Evolutionary conservation across 1,140 invertebrate genomes (phyloP).

Genomic region (Pachyrhynchus sulphureomaculatus): DNA sequence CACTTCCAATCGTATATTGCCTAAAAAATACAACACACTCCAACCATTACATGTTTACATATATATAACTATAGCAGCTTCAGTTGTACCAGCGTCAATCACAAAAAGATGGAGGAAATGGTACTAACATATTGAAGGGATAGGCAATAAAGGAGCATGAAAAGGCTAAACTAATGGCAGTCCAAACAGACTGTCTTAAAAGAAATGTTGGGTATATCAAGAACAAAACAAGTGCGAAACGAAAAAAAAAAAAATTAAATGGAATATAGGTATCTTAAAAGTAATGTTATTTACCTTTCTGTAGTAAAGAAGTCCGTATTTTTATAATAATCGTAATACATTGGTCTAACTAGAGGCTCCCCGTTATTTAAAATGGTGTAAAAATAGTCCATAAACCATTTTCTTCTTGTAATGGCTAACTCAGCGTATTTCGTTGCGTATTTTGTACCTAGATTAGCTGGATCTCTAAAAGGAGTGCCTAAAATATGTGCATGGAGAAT

Average conservation of each 20-base stretch:
- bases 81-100: no score
- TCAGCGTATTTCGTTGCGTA: slow-evolving; percentile 8
- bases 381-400: slow-evolving; percentile 38
- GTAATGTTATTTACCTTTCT: slow-evolving; percentile 20
- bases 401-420: slow-evolving; percentile 18
- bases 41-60: no score
- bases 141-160: no score
- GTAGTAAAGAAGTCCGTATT: slow-evolving; percentile 40
- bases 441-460: slow-evolving; percentile 29
- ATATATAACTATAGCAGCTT: no score
- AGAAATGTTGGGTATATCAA: no score
- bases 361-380: slow-evolving; percentile 39
- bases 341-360: slow-evolving; percentile 46
- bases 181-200: no score
- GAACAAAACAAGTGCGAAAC: no score
- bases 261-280: no score
- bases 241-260: no score
- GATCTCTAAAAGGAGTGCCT: slow-evolving; percentile 37
- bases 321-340: slow-evolving; percentile 49
- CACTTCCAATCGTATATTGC: slow-evolving; percentile 48
- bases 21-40: slow-evolving; percentile 31
- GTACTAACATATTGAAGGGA: no score
- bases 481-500: neutral
- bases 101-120: no score
- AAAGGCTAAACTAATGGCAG: no score